Conservation (phyloP, 2,113 vertebrate genomes). For the Siniperca chuatsi region DNA sequence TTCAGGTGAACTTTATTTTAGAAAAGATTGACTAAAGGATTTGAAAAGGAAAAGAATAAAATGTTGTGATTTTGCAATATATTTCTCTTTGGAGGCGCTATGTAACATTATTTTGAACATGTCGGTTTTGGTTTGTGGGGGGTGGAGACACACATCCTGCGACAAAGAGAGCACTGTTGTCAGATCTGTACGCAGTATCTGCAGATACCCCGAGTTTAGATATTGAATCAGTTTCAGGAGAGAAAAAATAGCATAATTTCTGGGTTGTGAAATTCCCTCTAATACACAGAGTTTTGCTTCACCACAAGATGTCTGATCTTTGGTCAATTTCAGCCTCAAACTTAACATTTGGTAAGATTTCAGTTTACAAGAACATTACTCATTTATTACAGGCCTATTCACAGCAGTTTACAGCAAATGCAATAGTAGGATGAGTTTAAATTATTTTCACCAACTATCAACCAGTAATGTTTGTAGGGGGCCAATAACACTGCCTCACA, state of each 20-base stretch:
- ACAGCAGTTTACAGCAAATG: slow-evolving; percentile 19
- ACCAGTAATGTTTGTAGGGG: background rate
- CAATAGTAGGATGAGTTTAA: background rate
- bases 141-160: background rate
- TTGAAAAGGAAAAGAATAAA: background rate
- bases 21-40: background rate
- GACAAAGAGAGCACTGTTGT: background rate
- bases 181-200: background rate
- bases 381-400: background rate
- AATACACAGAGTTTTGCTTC: background rate
- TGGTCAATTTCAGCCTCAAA: background rate
- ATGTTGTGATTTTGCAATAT: background rate
- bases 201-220: background rate
- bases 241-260: background rate
- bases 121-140: background rate
- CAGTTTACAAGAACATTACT: background rate
- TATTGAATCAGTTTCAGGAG: background rate
- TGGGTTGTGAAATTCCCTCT: background rate
- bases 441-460: background rate
- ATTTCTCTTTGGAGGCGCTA: background rate
- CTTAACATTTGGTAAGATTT: slow-evolving; percentile 17
- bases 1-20: background rate
- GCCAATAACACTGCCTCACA: background rate
- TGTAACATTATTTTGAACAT: background rate
- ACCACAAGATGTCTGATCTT: background rate